A percentile compares a stretch with the other conserved stretches of the same genome.
These are phyloP conservation scores for Pachyseris speciosa DNA, from an alignment of 64 coral and sea anemone species.

Conservation along the genomic window DNA sequence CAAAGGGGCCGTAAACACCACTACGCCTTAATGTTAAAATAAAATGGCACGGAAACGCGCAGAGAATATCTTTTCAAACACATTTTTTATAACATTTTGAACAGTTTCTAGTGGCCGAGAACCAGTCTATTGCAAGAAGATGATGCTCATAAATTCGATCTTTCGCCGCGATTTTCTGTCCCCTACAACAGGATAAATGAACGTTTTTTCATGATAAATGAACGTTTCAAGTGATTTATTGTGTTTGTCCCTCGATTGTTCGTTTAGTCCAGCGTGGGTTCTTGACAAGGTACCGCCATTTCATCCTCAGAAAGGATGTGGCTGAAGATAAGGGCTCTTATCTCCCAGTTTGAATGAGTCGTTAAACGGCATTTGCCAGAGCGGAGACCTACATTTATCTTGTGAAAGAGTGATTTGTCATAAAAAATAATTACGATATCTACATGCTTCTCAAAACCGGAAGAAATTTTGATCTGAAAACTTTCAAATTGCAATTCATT, in stretches of 20 bases:
- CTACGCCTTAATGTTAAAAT: not conserved
- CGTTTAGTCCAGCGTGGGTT: too few species aligned
- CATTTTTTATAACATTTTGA: not conserved
- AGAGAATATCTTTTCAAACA: not conserved
- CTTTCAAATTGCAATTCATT: too few species aligned
- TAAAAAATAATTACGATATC: not conserved
- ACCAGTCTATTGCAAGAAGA: not conserved
- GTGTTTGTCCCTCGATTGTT: too few species aligned
- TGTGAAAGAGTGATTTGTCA: not conserved
- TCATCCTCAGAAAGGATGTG: not conserved
- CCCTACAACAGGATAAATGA: not conserved
- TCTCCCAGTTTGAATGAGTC: not conserved
- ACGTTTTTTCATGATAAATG: too few species aligned
- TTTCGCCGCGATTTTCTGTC: not conserved
- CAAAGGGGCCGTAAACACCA: not conserved
- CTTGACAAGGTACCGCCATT: too few species aligned
- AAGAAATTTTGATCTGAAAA: not conserved
- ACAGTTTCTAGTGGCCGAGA: not conserved
- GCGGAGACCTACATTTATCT: not conserved
- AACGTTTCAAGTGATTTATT: too few species aligned
- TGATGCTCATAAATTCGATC: not conserved
- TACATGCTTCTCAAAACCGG: not conserved
- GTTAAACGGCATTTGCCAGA: not conserved
- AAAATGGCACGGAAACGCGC: not conserved
- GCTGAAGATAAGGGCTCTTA: not conserved